Conservation (phyloP, 2,888 invertebrate genomes). For the Drosophila pseudotalamancana region DNA sequence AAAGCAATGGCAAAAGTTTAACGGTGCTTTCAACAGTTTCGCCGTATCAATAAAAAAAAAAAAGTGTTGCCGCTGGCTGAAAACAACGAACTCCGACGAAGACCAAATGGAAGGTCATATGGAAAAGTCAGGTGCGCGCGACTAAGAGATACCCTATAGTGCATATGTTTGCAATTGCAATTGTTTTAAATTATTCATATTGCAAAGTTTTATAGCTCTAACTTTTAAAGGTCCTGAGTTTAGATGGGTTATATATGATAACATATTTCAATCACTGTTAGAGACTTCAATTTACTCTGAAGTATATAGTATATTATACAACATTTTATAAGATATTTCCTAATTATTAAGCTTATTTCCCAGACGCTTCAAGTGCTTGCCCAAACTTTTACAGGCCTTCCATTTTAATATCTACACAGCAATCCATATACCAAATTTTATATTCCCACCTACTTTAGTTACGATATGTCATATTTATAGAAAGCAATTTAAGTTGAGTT, state of each 20-base stretch:
- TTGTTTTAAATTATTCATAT: no score
- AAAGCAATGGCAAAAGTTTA: conserved; percentile 71
- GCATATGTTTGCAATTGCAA: no score
- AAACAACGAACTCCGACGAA: conserved; percentile 24
- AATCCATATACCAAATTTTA: no score
- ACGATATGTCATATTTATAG: no score
- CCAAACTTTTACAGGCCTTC: no score
- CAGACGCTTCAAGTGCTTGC: no score
- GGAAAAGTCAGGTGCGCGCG: background rate
- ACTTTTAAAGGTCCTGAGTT: background rate
- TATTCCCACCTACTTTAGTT: no score
- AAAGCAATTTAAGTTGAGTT: no score
- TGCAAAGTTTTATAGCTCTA: background rate
- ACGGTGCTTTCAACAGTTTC: conserved; percentile 59
- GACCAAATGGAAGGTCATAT: conserved; percentile 39
- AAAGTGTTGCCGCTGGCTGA: conserved; percentile 19
- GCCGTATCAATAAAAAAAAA: conserved; percentile 39
- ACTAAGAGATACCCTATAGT: conserved; percentile 16
- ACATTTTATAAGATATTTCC: no score
- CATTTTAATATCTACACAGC: no score
- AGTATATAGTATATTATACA: background rate
- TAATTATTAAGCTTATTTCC: no score
- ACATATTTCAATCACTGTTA: no score
- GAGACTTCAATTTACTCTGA: background rate
- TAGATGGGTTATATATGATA: background rate